Conservation (phyloP, 1,140 invertebrate genomes). For the Drosophila funebris region DNA sequence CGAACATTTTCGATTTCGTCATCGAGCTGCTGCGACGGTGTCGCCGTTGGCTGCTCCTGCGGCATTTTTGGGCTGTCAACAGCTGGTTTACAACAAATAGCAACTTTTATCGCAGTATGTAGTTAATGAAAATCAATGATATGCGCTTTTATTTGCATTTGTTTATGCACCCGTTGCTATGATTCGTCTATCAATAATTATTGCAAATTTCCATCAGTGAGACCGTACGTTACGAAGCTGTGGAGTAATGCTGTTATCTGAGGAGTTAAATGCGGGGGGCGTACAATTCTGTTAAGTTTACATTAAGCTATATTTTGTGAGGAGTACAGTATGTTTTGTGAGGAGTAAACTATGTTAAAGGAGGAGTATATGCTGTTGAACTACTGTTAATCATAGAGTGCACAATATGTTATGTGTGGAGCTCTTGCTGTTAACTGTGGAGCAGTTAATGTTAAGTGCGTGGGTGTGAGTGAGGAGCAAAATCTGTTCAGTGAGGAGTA, state of each 20-base stretch:
- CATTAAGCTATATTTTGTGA: not conserved
- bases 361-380: not conserved
- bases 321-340: not conserved
- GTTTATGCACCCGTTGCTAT: conserved; percentile 76
- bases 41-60: conserved; percentile 48
- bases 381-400: no score
- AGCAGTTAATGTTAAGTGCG: conserved; percentile 10
- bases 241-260: not conserved
- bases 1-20: conserved; percentile 89
- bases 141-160: conserved; percentile 59
- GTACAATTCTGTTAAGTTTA: not conserved
- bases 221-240: not conserved
- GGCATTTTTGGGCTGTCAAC: conserved; percentile 46
- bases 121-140: conserved; percentile 41
- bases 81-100: not conserved
- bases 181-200: conserved; percentile 34
- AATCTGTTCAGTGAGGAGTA: conserved; percentile 3
- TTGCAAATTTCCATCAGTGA: conserved; percentile 32
- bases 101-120: conserved; percentile 6
- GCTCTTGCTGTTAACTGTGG: not conserved
- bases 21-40: conserved; percentile 55
- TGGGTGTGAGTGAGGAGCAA: conserved; percentile 23
- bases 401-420: not conserved
- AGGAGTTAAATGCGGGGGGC: conserved; percentile 18
- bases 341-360: not conserved